These are phyloP conservation scores for Ormia ochracea DNA, from an alignment of 2,888 invertebrate genomes.

Conservation along the genomic window DNA sequence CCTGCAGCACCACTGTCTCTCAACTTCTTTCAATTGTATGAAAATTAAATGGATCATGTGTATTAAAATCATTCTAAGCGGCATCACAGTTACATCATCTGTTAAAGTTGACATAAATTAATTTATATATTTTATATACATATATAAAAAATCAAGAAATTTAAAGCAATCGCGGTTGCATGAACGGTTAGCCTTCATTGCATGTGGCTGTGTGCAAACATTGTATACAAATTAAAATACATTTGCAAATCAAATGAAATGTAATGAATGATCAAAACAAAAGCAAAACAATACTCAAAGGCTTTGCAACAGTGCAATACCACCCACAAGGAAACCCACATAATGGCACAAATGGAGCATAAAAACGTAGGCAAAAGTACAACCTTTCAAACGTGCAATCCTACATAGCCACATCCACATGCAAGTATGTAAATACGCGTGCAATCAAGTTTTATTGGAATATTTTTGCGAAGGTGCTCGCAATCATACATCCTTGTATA, in stretches of 20 bases:
- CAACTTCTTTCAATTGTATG: neutral
- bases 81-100: conserved; percentile 31
- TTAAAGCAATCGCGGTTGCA: neutral
- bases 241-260: conserved; percentile 42
- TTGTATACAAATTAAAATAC: conserved; percentile 4
- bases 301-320: conserved; percentile 11
- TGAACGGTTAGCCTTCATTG: neutral
- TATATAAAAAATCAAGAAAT: neutral
- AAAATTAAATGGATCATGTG: neutral
- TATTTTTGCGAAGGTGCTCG: conserved; percentile 11
- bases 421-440: neutral
- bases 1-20: too few species aligned
- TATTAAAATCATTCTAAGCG: neutral
- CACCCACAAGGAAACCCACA: conserved; percentile 46
- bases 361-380: conserved; percentile 24
- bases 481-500: neutral
- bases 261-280: conserved; percentile 28
- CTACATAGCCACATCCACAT: too few species aligned
- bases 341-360: conserved; percentile 62
- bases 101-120: conserved; percentile 6
- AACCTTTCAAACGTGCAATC: too few species aligned
- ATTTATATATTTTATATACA: too few species aligned
- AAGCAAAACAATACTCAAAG: neutral
- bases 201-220: neutral
- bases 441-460: conserved; percentile 13